Conservation (phyloP, 2,113 vertebrate genomes). For the Suncus etruscus region DNA sequence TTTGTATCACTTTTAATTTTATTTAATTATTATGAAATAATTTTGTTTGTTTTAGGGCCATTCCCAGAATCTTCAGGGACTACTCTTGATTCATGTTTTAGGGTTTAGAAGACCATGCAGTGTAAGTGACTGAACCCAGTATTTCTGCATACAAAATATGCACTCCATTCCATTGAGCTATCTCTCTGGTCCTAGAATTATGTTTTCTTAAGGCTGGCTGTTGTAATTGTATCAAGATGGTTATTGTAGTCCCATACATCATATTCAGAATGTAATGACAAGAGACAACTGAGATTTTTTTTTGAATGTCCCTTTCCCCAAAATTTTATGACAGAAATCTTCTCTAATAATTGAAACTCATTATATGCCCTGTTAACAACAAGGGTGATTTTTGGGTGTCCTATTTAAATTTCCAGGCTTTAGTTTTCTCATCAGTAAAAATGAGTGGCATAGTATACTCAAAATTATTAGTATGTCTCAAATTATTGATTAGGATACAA, state of each 20-base stretch:
- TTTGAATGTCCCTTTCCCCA: not conserved
- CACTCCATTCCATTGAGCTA: no score
- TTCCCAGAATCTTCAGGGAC: no score
- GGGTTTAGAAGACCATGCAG: no score
- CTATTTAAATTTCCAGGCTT: constrained; percentile 32
- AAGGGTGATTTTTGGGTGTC: not conserved
- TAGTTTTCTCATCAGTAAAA: constrained; percentile 13
- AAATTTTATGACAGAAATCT: not conserved
- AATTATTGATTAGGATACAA: constrained; percentile 14
- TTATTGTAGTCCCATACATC: not conserved
- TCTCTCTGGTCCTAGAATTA: not conserved
- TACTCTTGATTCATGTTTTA: no score
- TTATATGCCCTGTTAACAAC: not conserved
- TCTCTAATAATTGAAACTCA: not conserved
- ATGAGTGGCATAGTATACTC: not conserved
- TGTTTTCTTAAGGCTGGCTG: not conserved
- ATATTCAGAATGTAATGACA: not conserved
- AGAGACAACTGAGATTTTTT: not conserved
- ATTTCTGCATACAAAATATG: no score
- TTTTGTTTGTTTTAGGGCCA: no score
- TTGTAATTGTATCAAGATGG: not conserved
- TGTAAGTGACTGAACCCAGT: no score
- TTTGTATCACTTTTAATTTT: not conserved
- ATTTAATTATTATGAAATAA: no score
- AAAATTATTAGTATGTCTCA: not conserved